Conservation (phyloP, 2,888 invertebrate genomes). For the Ypsolopha scabrella region DNA sequence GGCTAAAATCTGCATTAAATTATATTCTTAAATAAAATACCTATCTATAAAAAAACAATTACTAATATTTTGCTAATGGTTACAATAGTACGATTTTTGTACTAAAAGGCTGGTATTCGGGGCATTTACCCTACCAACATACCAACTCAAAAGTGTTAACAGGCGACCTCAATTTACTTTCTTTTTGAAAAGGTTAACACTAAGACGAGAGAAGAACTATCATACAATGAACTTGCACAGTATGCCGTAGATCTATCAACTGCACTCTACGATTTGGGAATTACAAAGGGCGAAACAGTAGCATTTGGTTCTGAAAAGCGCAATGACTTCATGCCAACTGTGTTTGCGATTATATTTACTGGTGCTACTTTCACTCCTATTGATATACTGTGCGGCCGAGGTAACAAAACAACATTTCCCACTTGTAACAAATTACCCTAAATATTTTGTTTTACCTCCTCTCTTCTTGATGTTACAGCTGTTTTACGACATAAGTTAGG, state of each 20-base stretch:
- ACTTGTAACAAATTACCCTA: conserved; percentile 10
- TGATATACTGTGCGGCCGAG: conserved; percentile 33
- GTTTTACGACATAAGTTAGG: conserved; percentile 74
- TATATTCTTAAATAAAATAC: too few species aligned
- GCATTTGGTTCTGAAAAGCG: conserved; percentile 73
- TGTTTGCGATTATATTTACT: conserved; percentile 61
- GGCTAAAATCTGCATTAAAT: too few species aligned
- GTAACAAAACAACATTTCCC: conserved; percentile 20
- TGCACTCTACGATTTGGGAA: conserved; percentile 55
- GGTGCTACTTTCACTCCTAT: conserved; percentile 41
- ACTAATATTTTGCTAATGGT: too few species aligned
- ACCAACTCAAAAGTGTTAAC: too few species aligned
- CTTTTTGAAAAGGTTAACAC: conserved; percentile 7
- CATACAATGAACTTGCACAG: conserved; percentile 62
- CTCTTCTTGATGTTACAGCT: conserved; percentile 42
- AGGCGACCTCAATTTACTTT: background rate
- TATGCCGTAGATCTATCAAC: conserved; percentile 62
- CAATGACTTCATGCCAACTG: conserved; percentile 62
- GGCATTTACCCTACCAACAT: too few species aligned
- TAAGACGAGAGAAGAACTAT: conserved; percentile 59
- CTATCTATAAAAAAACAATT: too few species aligned
- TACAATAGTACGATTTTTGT: too few species aligned
- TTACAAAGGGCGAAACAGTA: conserved; percentile 62
- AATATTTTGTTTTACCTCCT: background rate
- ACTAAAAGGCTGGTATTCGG: too few species aligned